Evolutionary conservation across 2,113 vertebrate genomes (phyloP).

Genomic region (Rissa tridactyla): DNA sequence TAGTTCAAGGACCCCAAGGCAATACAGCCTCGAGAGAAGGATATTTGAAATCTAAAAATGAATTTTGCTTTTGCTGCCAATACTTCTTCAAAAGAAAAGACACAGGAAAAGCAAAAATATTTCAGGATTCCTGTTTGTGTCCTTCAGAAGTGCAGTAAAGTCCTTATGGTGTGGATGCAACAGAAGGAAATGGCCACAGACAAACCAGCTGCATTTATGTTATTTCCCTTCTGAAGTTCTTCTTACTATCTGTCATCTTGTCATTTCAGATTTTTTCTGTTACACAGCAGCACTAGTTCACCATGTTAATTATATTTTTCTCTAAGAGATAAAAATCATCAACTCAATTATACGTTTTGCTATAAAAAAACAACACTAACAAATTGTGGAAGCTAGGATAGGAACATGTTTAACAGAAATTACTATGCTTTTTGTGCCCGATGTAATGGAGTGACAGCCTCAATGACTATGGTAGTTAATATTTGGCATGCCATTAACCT

Average conservation of each 20-base stretch:
- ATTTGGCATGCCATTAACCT: not conserved
- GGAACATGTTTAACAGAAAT: not conserved
- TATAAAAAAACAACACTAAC: not conserved
- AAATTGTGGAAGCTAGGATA: not conserved
- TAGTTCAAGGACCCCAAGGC: not conserved
- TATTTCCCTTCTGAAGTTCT: not conserved
- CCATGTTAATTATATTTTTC: not conserved
- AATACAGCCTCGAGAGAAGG: not conserved
- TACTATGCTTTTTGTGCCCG: not conserved
- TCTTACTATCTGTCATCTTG: not conserved
- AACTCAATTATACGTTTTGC: not conserved
- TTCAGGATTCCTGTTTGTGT: not conserved
- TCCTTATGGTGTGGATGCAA: rapidly evolving
- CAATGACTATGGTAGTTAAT: not conserved
- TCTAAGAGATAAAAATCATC: not conserved
- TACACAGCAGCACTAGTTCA: not conserved
- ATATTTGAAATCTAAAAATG: not conserved
- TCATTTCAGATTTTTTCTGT: not conserved
- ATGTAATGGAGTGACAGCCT: not conserved
- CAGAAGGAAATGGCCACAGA: not conserved
- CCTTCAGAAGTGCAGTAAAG: not conserved
- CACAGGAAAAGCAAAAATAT: not conserved
- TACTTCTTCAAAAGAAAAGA: not conserved
- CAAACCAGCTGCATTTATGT: not conserved
- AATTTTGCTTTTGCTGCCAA: not conserved